Evolutionary conservation across 2,113 vertebrate species (phyloP).

Genomic region (Chloroceryle aenea): DNA sequence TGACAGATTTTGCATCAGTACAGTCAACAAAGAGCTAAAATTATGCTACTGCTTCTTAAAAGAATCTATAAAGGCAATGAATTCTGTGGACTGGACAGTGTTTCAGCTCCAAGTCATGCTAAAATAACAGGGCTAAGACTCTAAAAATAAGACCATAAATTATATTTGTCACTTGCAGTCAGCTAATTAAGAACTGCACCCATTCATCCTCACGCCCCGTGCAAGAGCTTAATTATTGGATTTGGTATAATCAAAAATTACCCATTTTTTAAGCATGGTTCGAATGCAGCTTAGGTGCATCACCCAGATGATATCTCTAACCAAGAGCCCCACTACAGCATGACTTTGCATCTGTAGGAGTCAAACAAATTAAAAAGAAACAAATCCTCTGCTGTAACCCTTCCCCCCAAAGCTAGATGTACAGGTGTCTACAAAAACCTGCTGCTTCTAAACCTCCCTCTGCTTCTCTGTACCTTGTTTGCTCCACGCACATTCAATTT

Average conservation of each 20-base stretch:
- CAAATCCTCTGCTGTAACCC: background rate
- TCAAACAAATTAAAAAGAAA: background rate
- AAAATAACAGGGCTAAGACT: constrained; percentile 10
- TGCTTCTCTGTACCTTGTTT: background rate
- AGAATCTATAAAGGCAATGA: background rate
- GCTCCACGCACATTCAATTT: background rate
- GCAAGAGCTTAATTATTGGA: background rate
- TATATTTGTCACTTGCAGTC: background rate
- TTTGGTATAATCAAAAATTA: background rate
- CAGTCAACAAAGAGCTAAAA: background rate
- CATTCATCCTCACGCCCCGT: background rate
- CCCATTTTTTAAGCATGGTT: background rate
- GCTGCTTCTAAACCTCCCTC: background rate
- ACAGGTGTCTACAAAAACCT: background rate
- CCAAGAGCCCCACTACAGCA: background rate
- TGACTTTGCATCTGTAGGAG: background rate
- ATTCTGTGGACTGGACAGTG: background rate
- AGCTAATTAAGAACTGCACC: background rate
- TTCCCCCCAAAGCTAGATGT: background rate
- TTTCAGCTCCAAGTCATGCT: background rate
- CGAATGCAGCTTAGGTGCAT: background rate
- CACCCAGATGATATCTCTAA: background rate
- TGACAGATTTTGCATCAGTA: constrained; percentile 1
- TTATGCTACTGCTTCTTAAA: background rate
- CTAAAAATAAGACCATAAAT: constrained; percentile 1